Evolutionary conservation across 2,888 invertebrate species (phyloP).

Genomic region (Hirtodrosophila alboralis): DNA sequence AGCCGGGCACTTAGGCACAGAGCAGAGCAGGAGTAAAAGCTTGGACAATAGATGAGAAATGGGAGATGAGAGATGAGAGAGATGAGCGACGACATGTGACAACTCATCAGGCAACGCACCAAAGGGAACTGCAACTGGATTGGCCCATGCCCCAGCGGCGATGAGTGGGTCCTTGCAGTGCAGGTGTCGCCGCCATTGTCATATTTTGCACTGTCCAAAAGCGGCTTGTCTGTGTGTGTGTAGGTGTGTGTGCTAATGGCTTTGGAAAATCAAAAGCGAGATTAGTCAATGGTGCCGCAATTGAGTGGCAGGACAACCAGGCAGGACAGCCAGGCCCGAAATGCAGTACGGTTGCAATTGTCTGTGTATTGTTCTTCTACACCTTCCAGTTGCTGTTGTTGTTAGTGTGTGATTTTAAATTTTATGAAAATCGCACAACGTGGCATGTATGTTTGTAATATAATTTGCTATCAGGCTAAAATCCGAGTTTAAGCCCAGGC

Average conservation of each 20-base stretch:
- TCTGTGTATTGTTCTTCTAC: conserved; percentile 20
- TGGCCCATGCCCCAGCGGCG: conserved; percentile 14
- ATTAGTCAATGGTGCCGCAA: conserved; percentile 67
- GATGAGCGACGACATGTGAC: conserved; percentile 70
- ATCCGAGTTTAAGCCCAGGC: conserved; percentile 51
- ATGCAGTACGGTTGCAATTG: conserved; percentile 29
- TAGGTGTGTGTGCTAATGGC: conserved; percentile 52
- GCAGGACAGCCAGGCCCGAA: conserved; percentile 19
- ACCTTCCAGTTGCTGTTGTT: conserved; percentile 5
- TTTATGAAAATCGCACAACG: conserved; percentile 37
- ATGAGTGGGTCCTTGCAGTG: conserved; percentile 26
- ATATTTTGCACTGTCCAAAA: conserved; percentile 47
- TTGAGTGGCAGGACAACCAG: conserved; percentile 57
- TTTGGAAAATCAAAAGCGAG: conserved; percentile 66
- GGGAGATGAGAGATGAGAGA: conserved; percentile 22
- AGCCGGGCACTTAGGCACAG: conserved; percentile 45
- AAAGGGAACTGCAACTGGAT: conserved; percentile 51
- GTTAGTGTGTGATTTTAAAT: conserved; percentile 43
- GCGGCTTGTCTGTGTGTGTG: conserved; percentile 19
- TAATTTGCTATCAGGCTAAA: conserved; percentile 50
- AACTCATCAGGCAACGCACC: conserved; percentile 70
- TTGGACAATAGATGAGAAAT: conserved; percentile 16
- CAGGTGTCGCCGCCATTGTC: conserved; percentile 57
- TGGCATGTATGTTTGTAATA: conserved; percentile 48
- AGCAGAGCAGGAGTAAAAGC: conserved; percentile 13